Conservation (phyloP, 2,888 invertebrate species). For the Teinopalpus imperialis region DNA sequence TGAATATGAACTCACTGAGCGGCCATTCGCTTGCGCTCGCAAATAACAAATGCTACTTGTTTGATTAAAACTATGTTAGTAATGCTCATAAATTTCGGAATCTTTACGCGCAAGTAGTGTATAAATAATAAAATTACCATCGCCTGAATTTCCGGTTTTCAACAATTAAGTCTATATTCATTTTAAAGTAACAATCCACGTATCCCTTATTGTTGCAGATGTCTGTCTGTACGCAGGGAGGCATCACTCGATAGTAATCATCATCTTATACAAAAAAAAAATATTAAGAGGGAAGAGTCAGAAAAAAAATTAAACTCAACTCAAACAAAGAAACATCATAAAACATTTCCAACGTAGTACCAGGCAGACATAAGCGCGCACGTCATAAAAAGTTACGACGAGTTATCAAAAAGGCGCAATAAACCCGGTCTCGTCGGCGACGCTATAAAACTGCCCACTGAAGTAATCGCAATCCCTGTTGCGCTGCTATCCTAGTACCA, state of each 20-base stretch:
- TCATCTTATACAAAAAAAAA: no score
- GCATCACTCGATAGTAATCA: no score
- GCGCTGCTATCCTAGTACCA: slow-evolving; percentile 31
- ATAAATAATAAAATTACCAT: no score
- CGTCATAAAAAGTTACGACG: slow-evolving; percentile 68
- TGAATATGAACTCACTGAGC: slow-evolving; percentile 19
- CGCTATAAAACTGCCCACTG: slow-evolving; percentile 56
- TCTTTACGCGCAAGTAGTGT: no score
- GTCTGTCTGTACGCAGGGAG: no score
- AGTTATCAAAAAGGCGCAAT: slow-evolving; percentile 68
- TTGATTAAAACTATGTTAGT: slow-evolving; percentile 1
- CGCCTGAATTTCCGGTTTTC: no score
- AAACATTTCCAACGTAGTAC: slow-evolving; percentile 40
- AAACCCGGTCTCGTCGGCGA: slow-evolving; percentile 52
- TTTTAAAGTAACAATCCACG: no score
- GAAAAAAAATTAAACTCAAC: slow-evolving; percentile 16
- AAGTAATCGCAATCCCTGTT: slow-evolving; percentile 31
- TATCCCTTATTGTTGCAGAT: no score
- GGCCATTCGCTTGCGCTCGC: background rate
- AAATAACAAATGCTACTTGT: background rate
- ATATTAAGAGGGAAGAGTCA: no score
- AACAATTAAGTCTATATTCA: no score
- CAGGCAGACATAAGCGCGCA: slow-evolving; percentile 60
- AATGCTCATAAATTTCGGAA: slow-evolving; percentile 3
- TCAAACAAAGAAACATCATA: slow-evolving; percentile 2